Conservation (phyloP, 37 sponge, comb jelly and placozoan species). For the Aphrocallistes beatrix region DNA sequence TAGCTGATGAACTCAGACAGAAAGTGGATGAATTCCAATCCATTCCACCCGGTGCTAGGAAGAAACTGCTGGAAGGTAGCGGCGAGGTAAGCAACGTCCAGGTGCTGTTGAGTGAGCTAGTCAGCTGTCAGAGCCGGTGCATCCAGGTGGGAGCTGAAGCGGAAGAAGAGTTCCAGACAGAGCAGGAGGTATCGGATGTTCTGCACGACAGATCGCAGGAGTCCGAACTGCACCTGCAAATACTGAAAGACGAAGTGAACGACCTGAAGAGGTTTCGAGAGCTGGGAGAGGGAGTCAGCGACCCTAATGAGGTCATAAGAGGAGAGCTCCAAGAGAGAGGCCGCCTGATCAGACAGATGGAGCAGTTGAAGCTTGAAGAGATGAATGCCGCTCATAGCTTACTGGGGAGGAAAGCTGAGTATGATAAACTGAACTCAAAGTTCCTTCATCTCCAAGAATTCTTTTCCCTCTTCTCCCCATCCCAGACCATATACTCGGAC, state of each 20-base stretch:
- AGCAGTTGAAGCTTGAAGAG: background rate
- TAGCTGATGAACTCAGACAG: background rate
- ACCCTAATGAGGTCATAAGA: background rate
- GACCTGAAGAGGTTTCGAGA: background rate
- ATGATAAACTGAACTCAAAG: background rate
- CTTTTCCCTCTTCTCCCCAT: background rate
- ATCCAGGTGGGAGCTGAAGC: background rate
- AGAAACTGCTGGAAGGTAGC: background rate
- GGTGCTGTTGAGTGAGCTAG: background rate
- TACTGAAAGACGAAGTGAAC: background rate
- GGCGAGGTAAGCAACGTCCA: background rate
- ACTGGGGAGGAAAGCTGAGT: background rate
- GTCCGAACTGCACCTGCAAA: background rate
- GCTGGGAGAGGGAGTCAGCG: background rate
- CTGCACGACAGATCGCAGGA: background rate
- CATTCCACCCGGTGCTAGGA: background rate
- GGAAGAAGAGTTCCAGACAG: background rate
- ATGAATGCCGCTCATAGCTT: background rate
- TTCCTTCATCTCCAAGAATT: background rate
- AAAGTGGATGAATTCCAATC: background rate
- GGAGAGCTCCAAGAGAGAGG: background rate
- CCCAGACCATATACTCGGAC: background rate
- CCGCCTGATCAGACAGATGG: background rate
- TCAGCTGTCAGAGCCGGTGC: conserved; percentile 1
- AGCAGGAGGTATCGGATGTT: background rate